Percentiles rank a stretch among this genome's conserved stretches.
phyloP scores from a whole-genome alignment of 2,888 invertebrate species.

The Volucella inflata region DNA sequence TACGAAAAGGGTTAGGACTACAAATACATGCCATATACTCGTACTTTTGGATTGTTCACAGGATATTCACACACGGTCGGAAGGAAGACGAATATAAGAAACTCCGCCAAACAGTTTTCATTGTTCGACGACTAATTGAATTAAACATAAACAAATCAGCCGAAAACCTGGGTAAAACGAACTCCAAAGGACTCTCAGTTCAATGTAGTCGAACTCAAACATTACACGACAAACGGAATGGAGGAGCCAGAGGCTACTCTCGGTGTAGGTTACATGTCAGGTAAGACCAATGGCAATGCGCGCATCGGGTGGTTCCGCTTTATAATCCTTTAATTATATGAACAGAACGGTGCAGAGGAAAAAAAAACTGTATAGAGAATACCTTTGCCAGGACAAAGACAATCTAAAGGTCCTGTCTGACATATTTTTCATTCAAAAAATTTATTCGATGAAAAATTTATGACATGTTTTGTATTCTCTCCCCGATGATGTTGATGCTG shows the following conservation, averaged over 20 bases:
- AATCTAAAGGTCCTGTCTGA: slow-evolving; percentile 53
- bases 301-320: slow-evolving; percentile 74
- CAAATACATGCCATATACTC: slow-evolving; percentile 21
- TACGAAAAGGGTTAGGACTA: slow-evolving; percentile 21
- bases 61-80: slow-evolving; percentile 57
- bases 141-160: slow-evolving; percentile 72
- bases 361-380: slow-evolving; percentile 7
- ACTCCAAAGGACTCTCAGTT: slow-evolving; percentile 24
- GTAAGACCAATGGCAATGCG: slow-evolving; percentile 58
- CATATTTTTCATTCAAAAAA: slow-evolving; percentile 53
- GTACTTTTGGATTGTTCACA: slow-evolving; percentile 3
- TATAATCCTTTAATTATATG: slow-evolving; percentile 71
- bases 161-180: slow-evolving; percentile 6
- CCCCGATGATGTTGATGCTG: not conserved
- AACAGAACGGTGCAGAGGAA: slow-evolving; percentile 42
- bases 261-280: slow-evolving; percentile 70
- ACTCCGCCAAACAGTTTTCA: slow-evolving; percentile 60
- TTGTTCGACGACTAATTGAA: slow-evolving; percentile 72
- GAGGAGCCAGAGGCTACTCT: slow-evolving; percentile 5
- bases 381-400: slow-evolving; percentile 49
- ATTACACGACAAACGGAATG: slow-evolving; percentile 22
- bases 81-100: slow-evolving; percentile 50
- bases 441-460: slow-evolving; percentile 66
- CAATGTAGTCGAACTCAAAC: slow-evolving; percentile 29
- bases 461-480: slow-evolving; percentile 71